Evolutionary conservation across 2,113 vertebrate genomes (phyloP).

Genomic region (Pteronura brasiliensis): DNA sequence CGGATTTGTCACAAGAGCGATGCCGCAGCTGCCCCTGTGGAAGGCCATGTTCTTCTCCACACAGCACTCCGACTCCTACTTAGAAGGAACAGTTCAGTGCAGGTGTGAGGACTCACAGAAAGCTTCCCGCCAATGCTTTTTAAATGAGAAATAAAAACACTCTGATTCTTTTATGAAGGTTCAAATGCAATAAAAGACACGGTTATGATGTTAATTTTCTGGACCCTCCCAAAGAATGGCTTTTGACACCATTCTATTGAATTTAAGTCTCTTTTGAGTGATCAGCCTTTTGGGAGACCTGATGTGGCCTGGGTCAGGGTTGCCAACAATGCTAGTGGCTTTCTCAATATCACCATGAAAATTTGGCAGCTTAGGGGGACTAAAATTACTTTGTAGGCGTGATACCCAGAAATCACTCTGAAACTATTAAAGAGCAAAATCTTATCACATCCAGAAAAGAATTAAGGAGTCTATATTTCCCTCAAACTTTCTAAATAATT

Average conservation of each 20-base stretch:
- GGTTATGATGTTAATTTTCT: slow-evolving; percentile 8
- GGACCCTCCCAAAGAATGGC: neutral
- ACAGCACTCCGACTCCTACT: neutral
- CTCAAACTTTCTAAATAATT: slow-evolving; percentile 2
- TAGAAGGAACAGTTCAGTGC: neutral
- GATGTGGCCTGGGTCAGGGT: neutral
- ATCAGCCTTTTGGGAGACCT: neutral
- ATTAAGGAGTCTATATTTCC: neutral
- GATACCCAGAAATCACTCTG: neutral
- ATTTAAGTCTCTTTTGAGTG: slow-evolving; percentile 23
- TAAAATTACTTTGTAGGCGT: neutral
- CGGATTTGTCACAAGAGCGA: neutral
- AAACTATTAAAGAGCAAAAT: slow-evolving; percentile 22
- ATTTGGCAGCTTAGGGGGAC: neutral
- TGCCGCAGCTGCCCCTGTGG: neutral
- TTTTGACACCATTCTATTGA: neutral
- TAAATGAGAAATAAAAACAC: slow-evolving; percentile 48
- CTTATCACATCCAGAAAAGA: slow-evolving; percentile 6
- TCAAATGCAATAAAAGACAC: slow-evolving; percentile 35
- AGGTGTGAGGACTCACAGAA: slow-evolving; percentile 39
- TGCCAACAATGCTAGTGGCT: neutral
- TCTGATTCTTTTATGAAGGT: slow-evolving; percentile 11
- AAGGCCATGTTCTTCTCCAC: neutral
- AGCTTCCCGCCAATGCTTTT: neutral
- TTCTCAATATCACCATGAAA: neutral